Base-by-base conservation (phyloP, 1,140 invertebrate genomes). In the Rhagoletis pomonella region DNA sequence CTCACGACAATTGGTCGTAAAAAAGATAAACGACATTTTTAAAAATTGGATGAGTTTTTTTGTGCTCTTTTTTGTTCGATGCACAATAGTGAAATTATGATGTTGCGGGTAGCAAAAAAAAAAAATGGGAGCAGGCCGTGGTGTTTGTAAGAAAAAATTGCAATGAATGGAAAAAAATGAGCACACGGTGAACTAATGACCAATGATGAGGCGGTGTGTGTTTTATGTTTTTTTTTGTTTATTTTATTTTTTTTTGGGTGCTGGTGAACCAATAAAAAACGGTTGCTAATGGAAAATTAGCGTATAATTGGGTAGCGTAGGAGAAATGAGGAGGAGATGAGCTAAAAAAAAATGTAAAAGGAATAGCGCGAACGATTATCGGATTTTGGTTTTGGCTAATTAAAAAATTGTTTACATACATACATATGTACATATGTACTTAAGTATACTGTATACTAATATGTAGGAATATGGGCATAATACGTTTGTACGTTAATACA, bases 21-120 rank as follows among this genome's bases (percentile, higher is more conserved):
- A 81, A 81, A 81, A 81, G 73, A 81, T 81, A 81, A 81, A 81
- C 73, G 73, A 81, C 73, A 81, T 81, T 55, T 77, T 81, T 81
- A 81, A 81, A 81, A 81, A 81, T 81, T 81, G 50, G 73, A 55
- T 81, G 47, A 81, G 67, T 81, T 81, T 81, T 77, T 81, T 81
- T 81, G 73, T 81, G 44, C 17, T 7, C 47, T 81, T 81, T 81
- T 81, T 81, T 81, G 73, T 81, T 19, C 0, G 19, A 1, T 2
- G 10, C 47, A 81, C 47, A 81, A 81, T 81, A 81, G 73, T 50
- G 73, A 81, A 55, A 81, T 58, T 55, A 81, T 81, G 73, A 81
- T 55, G 47, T 81, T 81, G 73, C n/a, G 73, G 73, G 73, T 47
- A 81, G 73, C 73, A 81, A 81, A 81, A 81, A 81, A 29, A 29